Evolutionary conservation across 2,113 vertebrate genomes (phyloP).

Genomic region (Pogona vitticeps): DNA sequence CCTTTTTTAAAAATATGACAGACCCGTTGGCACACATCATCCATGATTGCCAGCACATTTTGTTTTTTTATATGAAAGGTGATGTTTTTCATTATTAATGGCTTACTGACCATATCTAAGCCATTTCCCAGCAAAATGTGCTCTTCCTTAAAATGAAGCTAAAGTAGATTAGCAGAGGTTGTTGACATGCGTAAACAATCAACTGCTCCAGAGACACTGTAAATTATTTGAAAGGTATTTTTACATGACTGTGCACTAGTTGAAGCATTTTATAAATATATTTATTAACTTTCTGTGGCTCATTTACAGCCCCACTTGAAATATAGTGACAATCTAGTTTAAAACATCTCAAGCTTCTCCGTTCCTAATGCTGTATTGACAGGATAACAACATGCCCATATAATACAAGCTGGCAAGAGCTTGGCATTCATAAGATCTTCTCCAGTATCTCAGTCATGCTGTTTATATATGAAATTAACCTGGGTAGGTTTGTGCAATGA

Average conservation of each 20-base stretch:
- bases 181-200: constrained; percentile 37
- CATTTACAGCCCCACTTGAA: constrained; percentile 43
- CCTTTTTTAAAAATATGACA: constrained; percentile 47
- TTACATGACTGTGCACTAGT: constrained; percentile 50
- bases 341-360: constrained; percentile 18
- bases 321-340: constrained; percentile 28
- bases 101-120: constrained; percentile 42
- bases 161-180: constrained; percentile 44
- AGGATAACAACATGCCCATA: constrained; percentile 37
- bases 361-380: constrained; percentile 15
- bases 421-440: constrained; percentile 51
- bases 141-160: constrained; percentile 47
- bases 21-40: constrained; percentile 44
- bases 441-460: neutral
- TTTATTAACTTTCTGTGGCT: constrained; percentile 62
- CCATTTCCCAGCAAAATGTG: constrained; percentile 32
- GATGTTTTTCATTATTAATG: constrained; percentile 62
- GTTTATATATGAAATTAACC: constrained; percentile 41
- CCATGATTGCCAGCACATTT: constrained; percentile 35
- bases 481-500: constrained; percentile 41
- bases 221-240: constrained; percentile 64
- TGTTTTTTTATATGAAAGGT: constrained; percentile 64
- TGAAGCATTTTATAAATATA: constrained; percentile 50
- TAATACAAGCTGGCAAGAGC: constrained; percentile 49
- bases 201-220: constrained; percentile 32